Evolutionary conservation across 2,797 vertebrate species (phyloP).

Genomic region (Myotis pilosus): DNA sequence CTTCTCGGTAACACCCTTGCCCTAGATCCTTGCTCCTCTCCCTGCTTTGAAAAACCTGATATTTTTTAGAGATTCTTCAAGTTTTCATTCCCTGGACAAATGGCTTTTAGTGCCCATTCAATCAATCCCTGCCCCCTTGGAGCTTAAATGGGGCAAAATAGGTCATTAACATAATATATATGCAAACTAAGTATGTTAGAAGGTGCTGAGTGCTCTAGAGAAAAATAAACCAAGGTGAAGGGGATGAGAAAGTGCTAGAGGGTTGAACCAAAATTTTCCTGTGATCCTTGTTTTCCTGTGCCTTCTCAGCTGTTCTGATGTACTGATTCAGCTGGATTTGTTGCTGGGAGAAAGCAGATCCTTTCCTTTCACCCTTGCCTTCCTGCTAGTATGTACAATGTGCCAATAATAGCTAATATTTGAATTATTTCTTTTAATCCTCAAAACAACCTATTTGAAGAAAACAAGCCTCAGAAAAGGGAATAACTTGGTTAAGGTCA

Average conservation of each 20-base stretch:
- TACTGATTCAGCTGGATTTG: background rate
- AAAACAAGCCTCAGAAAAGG: constrained; percentile 3
- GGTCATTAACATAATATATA: constrained; percentile 21
- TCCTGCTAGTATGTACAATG: background rate
- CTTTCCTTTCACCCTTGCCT: background rate
- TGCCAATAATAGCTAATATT: constrained; percentile 8
- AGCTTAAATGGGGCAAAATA: constrained; percentile 24
- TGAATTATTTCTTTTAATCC: constrained; percentile 14
- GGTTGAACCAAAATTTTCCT: background rate
- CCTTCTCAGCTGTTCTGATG: background rate
- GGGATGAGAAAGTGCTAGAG: background rate
- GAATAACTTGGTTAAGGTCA: background rate
- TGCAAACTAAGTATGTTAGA: constrained; percentile 8
- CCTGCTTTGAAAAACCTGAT: background rate
- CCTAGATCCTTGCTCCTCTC: background rate
- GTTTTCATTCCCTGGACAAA: constrained; percentile 38
- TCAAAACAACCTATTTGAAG: constrained; percentile 1
- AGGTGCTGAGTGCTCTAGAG: background rate
- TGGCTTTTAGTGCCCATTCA: background rate
- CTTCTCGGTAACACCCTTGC: background rate
- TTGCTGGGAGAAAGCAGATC: background rate
- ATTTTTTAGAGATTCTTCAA: background rate
- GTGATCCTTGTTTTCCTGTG: background rate
- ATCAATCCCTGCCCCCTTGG: background rate
- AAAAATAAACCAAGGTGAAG: background rate